phyloP scores from a whole-genome alignment of 2,113 vertebrate species.

The Oceanites oceanicus region DNA sequence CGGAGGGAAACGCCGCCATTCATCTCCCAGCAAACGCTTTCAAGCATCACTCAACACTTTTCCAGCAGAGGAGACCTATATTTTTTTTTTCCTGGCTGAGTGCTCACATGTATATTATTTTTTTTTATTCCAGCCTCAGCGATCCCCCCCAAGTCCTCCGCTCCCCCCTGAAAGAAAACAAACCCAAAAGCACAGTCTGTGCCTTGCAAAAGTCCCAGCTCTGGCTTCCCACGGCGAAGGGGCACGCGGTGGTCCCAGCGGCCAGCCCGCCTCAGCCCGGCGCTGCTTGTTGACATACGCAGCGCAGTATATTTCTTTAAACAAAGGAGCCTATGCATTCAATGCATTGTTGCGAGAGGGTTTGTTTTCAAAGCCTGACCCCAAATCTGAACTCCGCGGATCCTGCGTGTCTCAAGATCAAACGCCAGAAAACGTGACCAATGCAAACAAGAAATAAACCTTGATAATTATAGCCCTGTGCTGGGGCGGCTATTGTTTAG shows the following conservation, averaged over 20 bases:
- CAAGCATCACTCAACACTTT: constrained; percentile 23
- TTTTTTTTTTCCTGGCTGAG: neutral
- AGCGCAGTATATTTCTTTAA: constrained; percentile 38
- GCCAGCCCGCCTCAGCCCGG: neutral
- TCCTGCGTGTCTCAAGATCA: constrained; percentile 55
- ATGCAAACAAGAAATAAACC: constrained; percentile 60
- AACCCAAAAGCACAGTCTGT: neutral
- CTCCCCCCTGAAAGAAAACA: constrained; percentile 7
- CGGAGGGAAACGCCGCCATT: neutral
- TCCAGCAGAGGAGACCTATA: neutral
- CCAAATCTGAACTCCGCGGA: constrained; percentile 45
- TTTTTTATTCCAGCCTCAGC: neutral
- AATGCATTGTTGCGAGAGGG: neutral
- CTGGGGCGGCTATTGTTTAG: constrained; percentile 51
- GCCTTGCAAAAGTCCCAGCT: neutral
- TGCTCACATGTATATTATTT: neutral
- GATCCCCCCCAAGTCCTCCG: neutral
- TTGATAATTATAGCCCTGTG: constrained; percentile 54
- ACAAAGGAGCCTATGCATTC: constrained; percentile 37
- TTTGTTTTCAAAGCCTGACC: constrained; percentile 61
- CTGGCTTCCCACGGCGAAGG: neutral
- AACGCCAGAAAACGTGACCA: constrained; percentile 51
- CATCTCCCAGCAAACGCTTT: neutral
- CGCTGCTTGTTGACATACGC: constrained; percentile 30
- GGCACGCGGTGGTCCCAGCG: constrained; percentile 15